Percentiles rank a stretch among this genome's conserved stretches.
phyloP scores from a whole-genome alignment of 2,888 invertebrate species.

The Nezara viridula region DNA sequence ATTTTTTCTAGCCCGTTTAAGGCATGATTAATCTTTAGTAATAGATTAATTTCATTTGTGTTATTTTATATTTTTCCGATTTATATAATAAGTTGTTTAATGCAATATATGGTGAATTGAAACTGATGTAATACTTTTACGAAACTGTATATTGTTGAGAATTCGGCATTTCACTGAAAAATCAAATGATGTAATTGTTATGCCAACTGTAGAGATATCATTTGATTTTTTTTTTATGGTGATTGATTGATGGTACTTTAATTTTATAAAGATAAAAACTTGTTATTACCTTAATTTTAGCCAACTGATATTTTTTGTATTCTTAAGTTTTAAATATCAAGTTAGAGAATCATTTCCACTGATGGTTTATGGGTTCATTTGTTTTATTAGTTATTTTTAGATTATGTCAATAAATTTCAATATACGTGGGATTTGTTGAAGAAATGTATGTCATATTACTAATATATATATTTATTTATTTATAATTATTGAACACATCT shows the following conservation, averaged over 20 bases:
- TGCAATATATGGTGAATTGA: neutral
- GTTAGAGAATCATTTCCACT: no score
- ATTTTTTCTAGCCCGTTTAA: no score
- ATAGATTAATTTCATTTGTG: no score
- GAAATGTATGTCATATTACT: neutral
- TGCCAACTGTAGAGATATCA: neutral
- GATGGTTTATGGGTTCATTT: no score
- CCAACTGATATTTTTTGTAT: no score
- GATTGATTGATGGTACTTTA: no score
- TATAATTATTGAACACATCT: slow-evolving; percentile 36
- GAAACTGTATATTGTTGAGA: neutral
- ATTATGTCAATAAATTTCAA: no score
- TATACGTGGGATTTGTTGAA: neutral
- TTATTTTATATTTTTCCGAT: neutral
- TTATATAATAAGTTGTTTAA: neutral
- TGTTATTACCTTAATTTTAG: no score
- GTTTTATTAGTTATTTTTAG: no score
- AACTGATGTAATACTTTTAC: neutral
- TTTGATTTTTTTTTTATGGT: neutral
- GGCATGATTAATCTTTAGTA: no score
- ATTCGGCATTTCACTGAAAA: neutral
- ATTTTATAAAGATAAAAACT: no score
- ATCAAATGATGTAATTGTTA: neutral
- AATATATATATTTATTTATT: slow-evolving; percentile 21
- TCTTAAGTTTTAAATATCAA: no score